Evolutionary conservation across 2,888 invertebrate species (phyloP), one percentile per base, ranked within the genome.

Genomic region (Ommatoiulus sabulosus): DNA sequence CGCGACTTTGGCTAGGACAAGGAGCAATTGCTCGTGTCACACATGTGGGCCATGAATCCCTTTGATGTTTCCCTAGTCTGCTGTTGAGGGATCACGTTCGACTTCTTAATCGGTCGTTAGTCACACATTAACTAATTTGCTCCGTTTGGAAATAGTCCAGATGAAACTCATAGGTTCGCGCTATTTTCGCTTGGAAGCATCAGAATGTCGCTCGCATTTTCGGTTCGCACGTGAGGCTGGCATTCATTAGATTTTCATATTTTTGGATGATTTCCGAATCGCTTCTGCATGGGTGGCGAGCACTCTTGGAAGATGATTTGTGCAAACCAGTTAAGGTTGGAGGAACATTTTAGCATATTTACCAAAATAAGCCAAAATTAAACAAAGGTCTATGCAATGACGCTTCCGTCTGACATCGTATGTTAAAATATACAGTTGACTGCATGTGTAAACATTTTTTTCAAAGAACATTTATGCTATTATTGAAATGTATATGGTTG

Each of bases 91-190:
- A 35, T 35, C 80, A 80, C 35, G 80, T 80, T 80, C 80, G 15
- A 80, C 80, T 80, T 80, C 80, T 80, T 80, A 80, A 80, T 80
- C 80, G 80, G 80, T 80, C 80, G 80, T 80, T 80, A 80, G 80
- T 80, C 80, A 80, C 80, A 80, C 80, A 80, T 80, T 80, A 80
- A 35, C 80, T 80, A 80, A 80, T 80, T 80, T 80, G 35, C 80
- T 80, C 35, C 35, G 12, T 80, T 80, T 80, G 80, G 80, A 80
- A 80, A 80, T 8, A 80, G 35, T 80, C 80, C 80, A 80, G 80
- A 24, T 80, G 80, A 80, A 80, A 80, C 35, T 35, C 15, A 80
- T 80, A 35, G 48, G 72, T 24, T 72, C 4, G n/a, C 20, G 24
- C 80, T 80, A 80, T 80, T 80, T 80, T 80, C 80, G 80, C 12